phyloP scores from a whole-genome alignment of 2,113 vertebrate genomes.

The Perca fluviatilis region DNA sequence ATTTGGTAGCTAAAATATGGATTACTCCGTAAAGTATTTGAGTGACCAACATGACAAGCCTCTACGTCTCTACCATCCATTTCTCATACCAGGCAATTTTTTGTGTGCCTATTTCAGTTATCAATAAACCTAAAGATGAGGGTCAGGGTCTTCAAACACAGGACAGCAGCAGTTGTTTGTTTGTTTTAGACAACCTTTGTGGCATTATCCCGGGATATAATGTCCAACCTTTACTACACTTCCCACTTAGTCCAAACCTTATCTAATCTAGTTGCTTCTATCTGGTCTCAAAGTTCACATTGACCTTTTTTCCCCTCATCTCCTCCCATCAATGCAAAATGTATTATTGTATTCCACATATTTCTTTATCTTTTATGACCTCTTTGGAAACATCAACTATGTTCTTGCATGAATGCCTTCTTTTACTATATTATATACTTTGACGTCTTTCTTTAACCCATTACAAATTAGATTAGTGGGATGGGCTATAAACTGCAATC shows the following conservation, averaged over 20 bases:
- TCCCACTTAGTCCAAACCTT: not conserved
- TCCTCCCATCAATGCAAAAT: slow-evolving; percentile 40
- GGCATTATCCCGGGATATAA: not conserved
- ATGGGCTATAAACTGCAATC: not conserved
- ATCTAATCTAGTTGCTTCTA: slow-evolving; percentile 24
- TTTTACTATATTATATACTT: not conserved
- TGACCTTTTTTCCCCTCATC: slow-evolving; percentile 17
- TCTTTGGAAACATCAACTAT: slow-evolving; percentile 18
- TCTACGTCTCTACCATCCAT: no score
- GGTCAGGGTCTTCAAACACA: slow-evolving; percentile 15
- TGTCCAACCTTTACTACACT: not conserved
- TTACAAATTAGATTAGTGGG: not conserved
- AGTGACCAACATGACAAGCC: no score
- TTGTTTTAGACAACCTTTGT: slow-evolving; percentile 18
- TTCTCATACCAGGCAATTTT: not conserved
- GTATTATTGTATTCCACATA: slow-evolving; percentile 8
- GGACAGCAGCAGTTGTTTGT: slow-evolving; percentile 14
- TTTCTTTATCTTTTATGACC: slow-evolving; percentile 34
- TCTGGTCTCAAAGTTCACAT: slow-evolving; percentile 22
- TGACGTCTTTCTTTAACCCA: not conserved
- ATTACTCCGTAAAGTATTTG: no score
- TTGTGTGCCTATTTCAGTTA: slow-evolving; percentile 4
- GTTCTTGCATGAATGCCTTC: not conserved
- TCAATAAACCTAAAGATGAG: slow-evolving; percentile 5
- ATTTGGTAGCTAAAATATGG: not conserved